These are phyloP conservation scores for Corythornis vintsioides DNA, from an alignment of 2,113 vertebrate genomes.

Conservation along the genomic window DNA sequence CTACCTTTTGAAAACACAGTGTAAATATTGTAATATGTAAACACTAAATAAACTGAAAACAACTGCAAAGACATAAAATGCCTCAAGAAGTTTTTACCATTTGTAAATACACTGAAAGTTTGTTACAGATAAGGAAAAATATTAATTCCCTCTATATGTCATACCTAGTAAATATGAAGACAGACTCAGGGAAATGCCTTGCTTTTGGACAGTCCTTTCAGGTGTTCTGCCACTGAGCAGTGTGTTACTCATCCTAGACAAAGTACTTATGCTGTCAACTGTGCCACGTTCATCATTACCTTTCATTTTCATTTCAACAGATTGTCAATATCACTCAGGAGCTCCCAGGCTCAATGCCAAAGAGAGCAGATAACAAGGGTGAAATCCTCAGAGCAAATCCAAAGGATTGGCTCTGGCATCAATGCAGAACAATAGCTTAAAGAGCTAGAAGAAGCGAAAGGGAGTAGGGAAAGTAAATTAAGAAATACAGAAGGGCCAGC, in stretches of 20 bases:
- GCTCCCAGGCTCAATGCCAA: background rate
- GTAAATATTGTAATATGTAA: background rate
- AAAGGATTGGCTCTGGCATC: background rate
- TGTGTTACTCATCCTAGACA: background rate
- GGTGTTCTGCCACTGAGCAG: background rate
- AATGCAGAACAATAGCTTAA: accelerated
- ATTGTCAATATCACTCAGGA: background rate
- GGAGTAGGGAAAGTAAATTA: background rate
- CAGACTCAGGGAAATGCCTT: background rate
- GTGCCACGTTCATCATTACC: background rate
- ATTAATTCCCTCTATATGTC: accelerated
- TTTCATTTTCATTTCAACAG: slow-evolving; percentile 32
- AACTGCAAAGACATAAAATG: background rate
- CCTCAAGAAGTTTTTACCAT: background rate
- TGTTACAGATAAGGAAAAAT: background rate
- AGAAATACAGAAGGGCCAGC: background rate
- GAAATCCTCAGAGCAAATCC: background rate
- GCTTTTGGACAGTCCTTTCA: background rate
- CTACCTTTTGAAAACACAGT: background rate
- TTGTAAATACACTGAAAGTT: background rate
- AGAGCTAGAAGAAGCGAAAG: background rate
- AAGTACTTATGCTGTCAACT: background rate
- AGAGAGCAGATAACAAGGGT: background rate
- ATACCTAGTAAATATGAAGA: background rate
- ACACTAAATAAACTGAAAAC: background rate